Evolutionary conservation across 1,140 invertebrate genomes (phyloP), one percentile per base, ranked within the genome.

Genomic region (Rhyacophila brunnea): DNA sequence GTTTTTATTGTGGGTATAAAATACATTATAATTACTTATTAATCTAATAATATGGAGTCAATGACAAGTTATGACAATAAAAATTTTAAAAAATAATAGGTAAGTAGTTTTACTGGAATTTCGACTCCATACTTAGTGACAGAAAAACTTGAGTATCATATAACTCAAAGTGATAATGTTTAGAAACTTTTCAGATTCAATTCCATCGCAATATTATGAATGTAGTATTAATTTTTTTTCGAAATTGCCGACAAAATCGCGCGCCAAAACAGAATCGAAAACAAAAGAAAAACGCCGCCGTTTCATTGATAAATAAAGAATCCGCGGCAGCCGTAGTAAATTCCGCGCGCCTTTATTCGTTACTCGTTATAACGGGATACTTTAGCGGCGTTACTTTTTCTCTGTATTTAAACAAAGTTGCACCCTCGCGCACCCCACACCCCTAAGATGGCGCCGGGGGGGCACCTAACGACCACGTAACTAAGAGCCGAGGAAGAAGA

Each of bases 231-330:
- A 32, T 34, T 18, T 34, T 49, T n/a, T 34, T 5, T 9, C 20
- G 11, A 6, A 40, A 40, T 11, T 6, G 4, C 23, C 3, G 11
- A n/a, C 3, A n/a, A 5, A 40, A 40, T 4, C 38, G 3, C 4
- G n/a, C 38, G 38, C 15, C 38, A 40, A 40, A 40, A 40, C 38
- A 40, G 38, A 40, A 40, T 15, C 38, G 5, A 19, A 45, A 19
- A 19, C 14, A 45, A 11, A 60, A 54, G 48, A 64, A 52, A 44
- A 40, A n/a, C 4, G 23, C 23, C 23, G 23, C 51, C n/a, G n/a
- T 45, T 64, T 60, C 62, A 64, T 64, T 64, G 58, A 64, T 60
- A 63, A 53, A 64, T 60, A 63, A 62, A 52, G 50, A 35, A 38
- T 49, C 38, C 62, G 51, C 52, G 61, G 51, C 45, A 11, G n/a